Percentiles rank a stretch among this genome's conserved stretches.
These are phyloP conservation scores for Parauchenoglanis punctatus DNA, from an alignment of 2,797 vertebrate species.

Conservation along the genomic window DNA sequence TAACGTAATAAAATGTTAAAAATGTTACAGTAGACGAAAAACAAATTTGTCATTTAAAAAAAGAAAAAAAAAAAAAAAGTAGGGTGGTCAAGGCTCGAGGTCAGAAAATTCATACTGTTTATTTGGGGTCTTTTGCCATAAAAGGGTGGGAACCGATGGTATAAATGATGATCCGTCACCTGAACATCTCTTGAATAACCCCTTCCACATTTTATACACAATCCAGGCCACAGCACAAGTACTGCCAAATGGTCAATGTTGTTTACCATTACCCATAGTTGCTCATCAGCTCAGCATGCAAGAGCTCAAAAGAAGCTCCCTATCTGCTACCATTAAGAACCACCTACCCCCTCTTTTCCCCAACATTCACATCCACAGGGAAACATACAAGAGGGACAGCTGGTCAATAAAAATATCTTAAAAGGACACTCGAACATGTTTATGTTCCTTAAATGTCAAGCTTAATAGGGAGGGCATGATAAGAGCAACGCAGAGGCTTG, in stretches of 20 bases:
- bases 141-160: too few relatives aligned
- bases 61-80: not conserved
- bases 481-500: constrained; percentile 51
- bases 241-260: constrained; percentile 42
- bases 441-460: constrained; percentile 66
- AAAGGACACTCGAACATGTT: constrained; percentile 76
- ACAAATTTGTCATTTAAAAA: not conserved
- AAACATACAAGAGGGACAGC: constrained; percentile 63
- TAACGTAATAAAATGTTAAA: not conserved
- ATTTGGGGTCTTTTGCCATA: not conserved
- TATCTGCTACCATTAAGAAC: constrained; percentile 64
- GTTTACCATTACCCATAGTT: constrained; percentile 41
- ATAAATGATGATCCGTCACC: constrained; percentile 20
- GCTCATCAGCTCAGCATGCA: constrained; percentile 30
- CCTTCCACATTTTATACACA: constrained; percentile 40
- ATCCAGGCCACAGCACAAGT: constrained; percentile 37
- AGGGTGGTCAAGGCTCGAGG: not conserved
- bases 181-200: constrained; percentile 24
- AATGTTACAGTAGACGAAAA: not conserved
- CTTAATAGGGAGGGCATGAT: constrained; percentile 46
- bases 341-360: not conserved
- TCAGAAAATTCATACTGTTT: not conserved
- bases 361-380: constrained; percentile 68
- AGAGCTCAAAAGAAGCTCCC: constrained; percentile 60
- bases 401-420: constrained; percentile 80